Evolutionary conservation across 1,140 invertebrate species (phyloP), one percentile per base, ranked within the genome.

Genomic region (Babylonia areolata): DNA sequence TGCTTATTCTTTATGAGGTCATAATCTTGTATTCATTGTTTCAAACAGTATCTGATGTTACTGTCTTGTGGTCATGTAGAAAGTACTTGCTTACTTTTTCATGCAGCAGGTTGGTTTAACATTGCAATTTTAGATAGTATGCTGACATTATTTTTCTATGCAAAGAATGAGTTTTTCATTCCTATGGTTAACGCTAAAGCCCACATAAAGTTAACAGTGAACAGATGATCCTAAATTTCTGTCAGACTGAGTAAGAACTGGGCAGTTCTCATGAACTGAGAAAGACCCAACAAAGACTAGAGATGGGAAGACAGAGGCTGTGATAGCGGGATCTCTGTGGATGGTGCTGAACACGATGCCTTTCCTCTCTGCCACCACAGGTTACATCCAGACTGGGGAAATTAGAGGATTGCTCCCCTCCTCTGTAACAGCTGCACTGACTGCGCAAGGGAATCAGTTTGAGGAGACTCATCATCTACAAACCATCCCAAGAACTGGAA

Each of bases 401-500:
- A 77, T 28, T 77, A 5, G 15, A 2, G 37, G 37, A 40, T 42
- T 77, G 35, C 75, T 37, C 39, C 75, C 71, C 3, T 35, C 28
- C 3, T 77, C 75, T 39, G 35, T 42, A 37, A 37, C 3, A 39
- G 75, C 75, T 28, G 15, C 35, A 40, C 75, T 11, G 75, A 77
- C 37, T 9, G 23, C 28, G 23, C 75, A 20, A 15, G 35, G 17
- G 35, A 39, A 28, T 31, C 37, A 1, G 20, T 40, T 40, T 39
- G 75, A 77, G 28, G 23, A 40, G 71, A 20, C 71, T 5, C 75
- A 77, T 42, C 28, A 40, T 23, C 75, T 77, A 9, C 75, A 40
- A 77, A 77, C 75, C 75, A 77, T 77, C 20, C 75, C 75, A 5
- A 39, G 75, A 28, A 77, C 75, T 40, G 75, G 75, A 20, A 77